Evolutionary conservation across 2,113 vertebrate species (phyloP).

Genomic region (Ascaphus truei): DNA sequence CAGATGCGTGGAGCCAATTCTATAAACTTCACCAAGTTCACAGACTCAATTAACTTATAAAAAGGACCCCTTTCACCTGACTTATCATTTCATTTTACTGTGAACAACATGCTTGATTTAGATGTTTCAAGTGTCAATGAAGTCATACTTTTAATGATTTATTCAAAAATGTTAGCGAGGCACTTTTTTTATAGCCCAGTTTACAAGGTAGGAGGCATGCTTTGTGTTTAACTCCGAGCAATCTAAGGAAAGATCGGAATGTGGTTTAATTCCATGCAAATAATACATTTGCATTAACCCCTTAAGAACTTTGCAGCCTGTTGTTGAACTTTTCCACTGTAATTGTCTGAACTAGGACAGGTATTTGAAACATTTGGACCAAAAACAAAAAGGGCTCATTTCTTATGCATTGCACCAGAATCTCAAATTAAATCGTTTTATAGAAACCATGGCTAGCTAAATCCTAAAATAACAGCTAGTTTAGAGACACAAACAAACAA

Average conservation of each 20-base stretch:
- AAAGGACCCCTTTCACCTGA: constrained; percentile 6
- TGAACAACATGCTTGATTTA: constrained; percentile 16
- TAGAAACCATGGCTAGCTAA: constrained; percentile 12
- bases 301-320: too few relatives aligned
- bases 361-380: constrained; percentile 17
- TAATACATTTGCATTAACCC: too few relatives aligned
- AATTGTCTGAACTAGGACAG: too few relatives aligned
- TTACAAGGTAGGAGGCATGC: neutral
- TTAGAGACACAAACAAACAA: constrained; percentile 24
- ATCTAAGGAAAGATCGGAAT: too few relatives aligned
- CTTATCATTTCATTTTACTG: constrained; percentile 23
- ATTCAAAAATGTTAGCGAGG: constrained; percentile 18
- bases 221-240: neutral
- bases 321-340: too few relatives aligned
- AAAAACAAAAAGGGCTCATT: neutral
- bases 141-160: constrained; percentile 12
- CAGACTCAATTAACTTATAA: constrained; percentile 31
- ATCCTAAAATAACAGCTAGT: constrained; percentile 13
- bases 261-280: too few relatives aligned
- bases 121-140: constrained; percentile 3
- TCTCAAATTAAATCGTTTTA: constrained; percentile 17
- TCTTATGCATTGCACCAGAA: neutral
- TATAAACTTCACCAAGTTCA: constrained; percentile 20
- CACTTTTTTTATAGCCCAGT: neutral
- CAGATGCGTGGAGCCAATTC: neutral